Base-by-base conservation (phyloP, 2,888 invertebrate species). In the Lypha dubia region DNA sequence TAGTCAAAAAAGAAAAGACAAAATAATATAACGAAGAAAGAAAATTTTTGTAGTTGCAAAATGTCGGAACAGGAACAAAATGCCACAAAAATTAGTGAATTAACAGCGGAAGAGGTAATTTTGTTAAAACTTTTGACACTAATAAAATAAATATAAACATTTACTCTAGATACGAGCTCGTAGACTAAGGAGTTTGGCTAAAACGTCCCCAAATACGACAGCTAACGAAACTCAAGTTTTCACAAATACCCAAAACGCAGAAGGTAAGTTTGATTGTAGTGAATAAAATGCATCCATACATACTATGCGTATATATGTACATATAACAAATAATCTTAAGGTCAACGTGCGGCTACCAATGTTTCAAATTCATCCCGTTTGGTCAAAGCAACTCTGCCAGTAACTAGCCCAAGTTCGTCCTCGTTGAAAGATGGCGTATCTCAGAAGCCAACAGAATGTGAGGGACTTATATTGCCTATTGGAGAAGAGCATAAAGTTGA, bases 41-140 rank as follows among this genome's bases (percentile, higher is more conserved):
- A 65, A 71, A 83, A 70, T 68, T 68, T 67, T 65, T 68, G 38
- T 73, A 83, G 65, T 65, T 76, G 70, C 80, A 83, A 79, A 71
- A 87, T 87, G 87, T 87, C 87, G 79, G 85, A 87, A 71, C 86
- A 87, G 76, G 85, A 84, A 53, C 79, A 85, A 84, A 86, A 83
- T 79, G 49, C 17, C 13, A 22, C 83, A 41, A 86, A 87, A 82
- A 83, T 87, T 74, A 86, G 83, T 74, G 97, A 97, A 94, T 93
- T 97, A 89, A 96, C 95, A 91, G 96, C 96, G 92, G 97, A 97
- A 93, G 97, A 97, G 95, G 97, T 96, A 94, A 95, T 93, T 86
- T 86, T 82, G 15, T 38, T 44, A 11, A 46, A 32, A n/a, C n/a
- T 73, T 63, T 68, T 9, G 51, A 60, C 38, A 24, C 6, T 11